Evolutionary conservation across 2,797 vertebrate genomes (phyloP), one percentile per base, ranked within the genome.

Genomic region (Chiloscyllium punctatum): DNA sequence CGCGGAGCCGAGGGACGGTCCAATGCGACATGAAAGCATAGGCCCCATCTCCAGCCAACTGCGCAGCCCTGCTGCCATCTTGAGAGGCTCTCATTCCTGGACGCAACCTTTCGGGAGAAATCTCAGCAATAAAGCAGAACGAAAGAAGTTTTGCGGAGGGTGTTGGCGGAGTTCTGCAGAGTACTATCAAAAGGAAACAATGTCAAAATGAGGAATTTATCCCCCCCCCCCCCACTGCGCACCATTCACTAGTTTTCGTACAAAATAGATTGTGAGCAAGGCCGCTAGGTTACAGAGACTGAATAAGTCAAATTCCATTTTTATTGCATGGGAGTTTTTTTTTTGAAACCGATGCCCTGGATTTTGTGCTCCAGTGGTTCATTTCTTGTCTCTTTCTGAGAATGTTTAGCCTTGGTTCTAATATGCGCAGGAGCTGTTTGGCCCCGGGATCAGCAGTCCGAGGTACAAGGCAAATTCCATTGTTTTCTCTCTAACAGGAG

Each of bases 231-330:
- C 77, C 77, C 27, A 79, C 33, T 79, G 33, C n/a, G 33, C 3
- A 11, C 71, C 71, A 72, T 72, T 62, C 57, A 62, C 57, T 62
- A 1, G 9, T 62, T 62, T 48, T 13, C 9, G 57, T 13, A 62
- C 57, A 62, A 5, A 72, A 72, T 72, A 72, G 71, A 72, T 72
- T 72, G 71, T 27, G 71, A 72, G 27, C 71, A 72, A 72, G 71
- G 71, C 21, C 71, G 72, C 27, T 27, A 72, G 74, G 11, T 77
- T 77, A n/a, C 33, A 77, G 30, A n/a, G 33, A 77, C 74, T n/a
- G 74, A 77, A n/a, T 77, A 77, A 13, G 74, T 77, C 77, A 79
- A 79, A 79, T 79, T 79, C 77, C 77, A 79, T 79, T 79, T 79
- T 79, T 79, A 79, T 79, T 79, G 37, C 77, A 37, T 79, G 33